phyloP scores from a whole-genome alignment of 92 coral and sea anemone species.

The Palythoa grandis region DNA sequence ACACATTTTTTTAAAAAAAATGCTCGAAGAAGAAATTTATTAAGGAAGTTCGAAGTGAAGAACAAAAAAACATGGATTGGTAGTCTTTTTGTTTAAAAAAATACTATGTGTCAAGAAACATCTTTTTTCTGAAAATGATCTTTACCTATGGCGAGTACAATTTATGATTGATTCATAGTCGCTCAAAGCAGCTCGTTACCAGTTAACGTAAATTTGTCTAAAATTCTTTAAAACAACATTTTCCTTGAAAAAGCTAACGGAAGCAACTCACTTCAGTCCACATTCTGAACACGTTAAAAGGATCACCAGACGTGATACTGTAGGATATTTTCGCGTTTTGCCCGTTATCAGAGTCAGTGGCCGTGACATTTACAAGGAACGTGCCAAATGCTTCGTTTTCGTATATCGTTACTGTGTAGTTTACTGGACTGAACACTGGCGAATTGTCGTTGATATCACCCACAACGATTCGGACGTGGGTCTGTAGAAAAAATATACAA shows the following conservation, averaged over 20 bases:
- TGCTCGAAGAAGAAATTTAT: too few relatives aligned
- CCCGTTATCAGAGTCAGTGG: conserved; percentile 88
- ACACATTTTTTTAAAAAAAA: too few relatives aligned
- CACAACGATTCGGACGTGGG: conserved; percentile 74
- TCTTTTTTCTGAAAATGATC: too few relatives aligned
- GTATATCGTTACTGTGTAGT: conserved; percentile 82
- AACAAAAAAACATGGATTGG: too few relatives aligned
- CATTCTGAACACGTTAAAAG: conserved; percentile 63
- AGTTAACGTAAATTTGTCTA: too few relatives aligned
- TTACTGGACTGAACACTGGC: conserved; percentile 87
- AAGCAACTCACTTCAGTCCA: conserved; percentile 68
- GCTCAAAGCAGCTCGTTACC: too few relatives aligned
- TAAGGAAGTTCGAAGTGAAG: too few relatives aligned
- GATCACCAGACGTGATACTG: conserved; percentile 80
- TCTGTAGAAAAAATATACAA: conserved; percentile 51
- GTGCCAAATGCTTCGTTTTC: conserved; percentile 81
- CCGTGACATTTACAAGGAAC: conserved; percentile 77
- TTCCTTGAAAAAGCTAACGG: background rate
- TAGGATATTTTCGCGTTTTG: conserved; percentile 87
- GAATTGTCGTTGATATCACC: conserved; percentile 88
- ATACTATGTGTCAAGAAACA: too few relatives aligned
- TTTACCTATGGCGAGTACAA: too few relatives aligned
- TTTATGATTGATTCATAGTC: too few relatives aligned
- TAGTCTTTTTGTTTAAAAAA: too few relatives aligned
- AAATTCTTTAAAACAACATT: too few relatives aligned